Evolutionary conservation across 2,113 vertebrate genomes (phyloP).

Genomic region (Lophura nycthemera): DNA sequence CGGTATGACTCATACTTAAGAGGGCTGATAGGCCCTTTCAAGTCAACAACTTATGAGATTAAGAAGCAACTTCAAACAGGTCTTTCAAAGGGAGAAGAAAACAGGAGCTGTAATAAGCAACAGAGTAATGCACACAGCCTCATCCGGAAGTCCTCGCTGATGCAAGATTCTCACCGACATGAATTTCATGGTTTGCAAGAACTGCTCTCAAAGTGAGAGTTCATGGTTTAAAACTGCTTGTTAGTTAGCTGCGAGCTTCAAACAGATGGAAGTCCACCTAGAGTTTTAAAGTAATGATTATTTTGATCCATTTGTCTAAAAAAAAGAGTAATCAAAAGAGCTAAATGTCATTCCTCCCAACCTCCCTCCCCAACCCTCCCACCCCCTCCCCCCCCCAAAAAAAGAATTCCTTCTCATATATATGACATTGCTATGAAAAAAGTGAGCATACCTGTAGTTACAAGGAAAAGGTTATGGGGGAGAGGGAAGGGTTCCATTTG

Average conservation of each 20-base stretch:
- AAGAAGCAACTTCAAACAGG: constrained; percentile 33
- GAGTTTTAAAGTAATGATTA: not conserved
- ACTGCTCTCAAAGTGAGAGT: not conserved
- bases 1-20: constrained; percentile 45
- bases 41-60: constrained; percentile 17
- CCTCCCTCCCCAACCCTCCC: not conserved
- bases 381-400: not conserved
- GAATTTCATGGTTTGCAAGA: not conserved
- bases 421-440: not conserved
- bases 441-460: not conserved
- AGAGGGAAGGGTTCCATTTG: not conserved
- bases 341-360: not conserved
- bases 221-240: not conserved
- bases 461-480: not conserved
- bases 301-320: not conserved
- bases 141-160: constrained; percentile 3
- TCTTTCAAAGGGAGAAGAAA: constrained; percentile 37
- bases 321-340: not conserved
- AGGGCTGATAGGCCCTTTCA: constrained; percentile 17
- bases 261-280: not conserved
- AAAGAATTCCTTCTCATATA: not conserved
- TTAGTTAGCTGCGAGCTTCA: not conserved
- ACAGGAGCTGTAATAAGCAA: constrained; percentile 15
- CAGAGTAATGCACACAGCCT: not conserved
- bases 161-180: not conserved